Evolutionary conservation across 1,140 invertebrate species (phyloP).

Genomic region (Drosophila oshimai): DNA sequence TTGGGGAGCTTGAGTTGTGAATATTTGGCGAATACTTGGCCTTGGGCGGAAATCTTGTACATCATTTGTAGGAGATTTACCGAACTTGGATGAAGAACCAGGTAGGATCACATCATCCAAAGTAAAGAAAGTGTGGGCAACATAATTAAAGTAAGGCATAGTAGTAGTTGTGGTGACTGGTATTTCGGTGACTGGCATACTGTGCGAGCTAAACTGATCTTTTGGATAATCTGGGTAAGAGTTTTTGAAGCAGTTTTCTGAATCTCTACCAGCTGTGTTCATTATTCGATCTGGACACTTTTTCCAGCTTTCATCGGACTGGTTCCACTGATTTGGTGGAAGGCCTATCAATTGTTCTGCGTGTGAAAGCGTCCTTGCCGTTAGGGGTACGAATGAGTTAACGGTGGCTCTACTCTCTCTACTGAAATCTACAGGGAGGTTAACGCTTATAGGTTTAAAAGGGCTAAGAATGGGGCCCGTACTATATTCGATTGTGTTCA

Average conservation of each 20-base stretch:
- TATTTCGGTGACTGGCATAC: conserved; percentile 1
- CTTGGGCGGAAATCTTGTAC: conserved; percentile 1
- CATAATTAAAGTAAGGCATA: conserved; percentile 31
- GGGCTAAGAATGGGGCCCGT: no score
- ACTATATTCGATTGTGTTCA: conserved; percentile 3
- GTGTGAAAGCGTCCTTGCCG: conserved; percentile 6
- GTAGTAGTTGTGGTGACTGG: conserved; percentile 33
- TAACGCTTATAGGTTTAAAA: no score
- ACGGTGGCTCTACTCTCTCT: neutral
- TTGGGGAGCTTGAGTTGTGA: conserved; percentile 14
- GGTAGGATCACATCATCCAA: conserved; percentile 41
- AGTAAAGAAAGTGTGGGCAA: conserved; percentile 45
- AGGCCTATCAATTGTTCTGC: conserved; percentile 8
- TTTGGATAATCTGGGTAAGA: neutral
- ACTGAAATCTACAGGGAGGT: conserved; percentile 8
- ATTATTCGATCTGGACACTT: conserved; percentile 9
- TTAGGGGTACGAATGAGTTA: conserved; percentile 18
- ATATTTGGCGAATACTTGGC: neutral
- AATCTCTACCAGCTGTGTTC: neutral
- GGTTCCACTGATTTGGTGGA: conserved; percentile 4
- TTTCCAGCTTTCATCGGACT: conserved; percentile 8
- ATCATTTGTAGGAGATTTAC: neutral
- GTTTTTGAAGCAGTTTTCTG: conserved; percentile 11
- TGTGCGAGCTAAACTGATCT: conserved; percentile 6
- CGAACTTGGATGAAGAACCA: neutral